Conservation (phyloP, 1,140 invertebrate species). For the Pseudomyrmex flavicornis region DNA sequence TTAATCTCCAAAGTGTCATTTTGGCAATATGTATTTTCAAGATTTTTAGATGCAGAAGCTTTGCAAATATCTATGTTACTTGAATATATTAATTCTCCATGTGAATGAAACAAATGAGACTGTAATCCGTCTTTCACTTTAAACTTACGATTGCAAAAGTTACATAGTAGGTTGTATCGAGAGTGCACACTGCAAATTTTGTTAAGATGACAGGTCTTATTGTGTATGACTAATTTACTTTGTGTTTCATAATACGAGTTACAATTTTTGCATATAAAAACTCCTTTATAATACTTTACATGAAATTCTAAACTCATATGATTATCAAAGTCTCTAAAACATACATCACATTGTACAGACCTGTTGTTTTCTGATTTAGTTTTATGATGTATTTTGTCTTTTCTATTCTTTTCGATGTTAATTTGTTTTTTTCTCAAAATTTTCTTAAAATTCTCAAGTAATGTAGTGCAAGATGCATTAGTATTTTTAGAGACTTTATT, state of each 20-base stretch:
- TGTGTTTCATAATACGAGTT: neutral
- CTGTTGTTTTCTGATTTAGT: too few species aligned
- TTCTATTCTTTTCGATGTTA: neutral
- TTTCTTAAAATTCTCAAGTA: neutral
- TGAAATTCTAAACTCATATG: neutral
- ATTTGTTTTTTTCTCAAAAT: neutral
- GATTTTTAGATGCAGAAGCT: fast-evolving
- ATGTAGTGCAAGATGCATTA: neutral
- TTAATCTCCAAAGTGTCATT: neutral
- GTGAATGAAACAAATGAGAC: slow-evolving; percentile 48
- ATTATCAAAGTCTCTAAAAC: slow-evolving; percentile 12
- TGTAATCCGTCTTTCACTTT: neutral
- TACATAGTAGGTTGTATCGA: neutral
- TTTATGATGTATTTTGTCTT: neutral
- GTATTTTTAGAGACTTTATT: slow-evolving; percentile 3
- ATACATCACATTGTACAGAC: slow-evolving; percentile 5
- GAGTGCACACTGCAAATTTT: neutral
- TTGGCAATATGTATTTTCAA: neutral
- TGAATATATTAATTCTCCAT: neutral
- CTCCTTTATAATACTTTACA: neutral
- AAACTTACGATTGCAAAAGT: slow-evolving; percentile 12
- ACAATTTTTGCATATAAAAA: neutral
- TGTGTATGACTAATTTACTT: neutral
- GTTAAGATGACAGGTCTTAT: too few species aligned
- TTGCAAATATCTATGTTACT: neutral